Base-by-base conservation (phyloP, 2,888 invertebrate genomes). In the Scrobipalpa atriplicella region DNA sequence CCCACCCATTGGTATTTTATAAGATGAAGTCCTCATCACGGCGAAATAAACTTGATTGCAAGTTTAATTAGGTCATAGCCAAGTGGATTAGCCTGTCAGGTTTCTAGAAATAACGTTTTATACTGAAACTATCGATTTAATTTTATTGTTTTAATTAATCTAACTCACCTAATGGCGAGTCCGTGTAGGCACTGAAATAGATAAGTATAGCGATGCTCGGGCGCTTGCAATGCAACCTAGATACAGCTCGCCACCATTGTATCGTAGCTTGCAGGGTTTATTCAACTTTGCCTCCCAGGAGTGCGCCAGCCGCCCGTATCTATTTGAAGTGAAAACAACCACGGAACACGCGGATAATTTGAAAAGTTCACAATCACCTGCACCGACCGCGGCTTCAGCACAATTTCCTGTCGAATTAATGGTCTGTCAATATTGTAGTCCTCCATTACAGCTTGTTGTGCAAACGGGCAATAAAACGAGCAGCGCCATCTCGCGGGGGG, bases 311-410 rank as follows among this genome's bases (percentile, higher is more conserved):
- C 47, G 54, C 62, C 58, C 43, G 65, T 63, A 56, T 66, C 66
- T 66, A 67, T 88, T 87, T 82, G 82, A 79, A 83, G 84, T 82
- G 79, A 82, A 89, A 90, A 90, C 86, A 85, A 83, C 82, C 85
- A 73, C 83, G 75, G 77, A 83, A 78, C 88, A 86, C 84, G 88
- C 86, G 79, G 90, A 85, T 92, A 90, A 92, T 92, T 92, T 90
- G 90, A 90, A 92, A 92, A 92, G 90, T 92, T 92, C 90, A 87
- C 89, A 89, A 91, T 90, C 89, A 90, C 91, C 90, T 89, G 86
- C 82, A 82, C 76, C 77, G 80, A 81, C 77, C 81, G 85, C 88
- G 80, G 82, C 80, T 87, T 87, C 91, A 89, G 91, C 90, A 88
- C 91, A 90, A 90, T 92, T 89, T 92, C 87, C 90, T 91, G 84